Percentiles rank a stretch among this genome's conserved stretches.
phyloP scores from a whole-genome alignment of 2,888 invertebrate genomes.

The Nephrocerus scutellatus region DNA sequence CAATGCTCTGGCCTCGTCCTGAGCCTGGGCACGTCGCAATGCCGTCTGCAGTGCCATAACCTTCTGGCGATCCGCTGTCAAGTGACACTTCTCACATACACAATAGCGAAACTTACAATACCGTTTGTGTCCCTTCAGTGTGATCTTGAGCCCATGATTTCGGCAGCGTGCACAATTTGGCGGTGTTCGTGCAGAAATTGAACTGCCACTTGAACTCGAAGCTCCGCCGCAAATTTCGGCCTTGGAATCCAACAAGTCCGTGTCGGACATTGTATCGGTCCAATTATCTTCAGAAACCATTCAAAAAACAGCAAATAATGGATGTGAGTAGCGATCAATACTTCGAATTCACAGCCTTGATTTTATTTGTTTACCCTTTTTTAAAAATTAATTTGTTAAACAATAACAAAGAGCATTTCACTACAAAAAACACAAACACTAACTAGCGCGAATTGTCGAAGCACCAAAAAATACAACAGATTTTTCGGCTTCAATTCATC shows the following conservation, averaged over 20 bases:
- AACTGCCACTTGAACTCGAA: constrained; percentile 51
- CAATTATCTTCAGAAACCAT: constrained; percentile 47
- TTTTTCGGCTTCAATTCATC: too few relatives aligned
- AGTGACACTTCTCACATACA: constrained; percentile 76
- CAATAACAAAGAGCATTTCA: too few relatives aligned
- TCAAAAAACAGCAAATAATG: too few relatives aligned
- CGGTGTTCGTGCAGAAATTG: constrained; percentile 66
- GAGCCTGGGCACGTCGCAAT: constrained; percentile 72
- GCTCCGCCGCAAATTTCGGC: constrained; percentile 50
- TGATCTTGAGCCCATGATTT: constrained; percentile 83
- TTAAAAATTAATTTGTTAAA: not conserved
- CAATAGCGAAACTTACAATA: constrained; percentile 83
- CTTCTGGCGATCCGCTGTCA: constrained; percentile 78
- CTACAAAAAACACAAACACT: too few relatives aligned
- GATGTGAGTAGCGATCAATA: constrained; percentile 6
- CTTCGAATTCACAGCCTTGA: too few relatives aligned
- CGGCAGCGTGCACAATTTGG: constrained; percentile 90
- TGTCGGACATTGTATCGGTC: constrained; percentile 50
- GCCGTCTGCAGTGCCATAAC: constrained; percentile 89
- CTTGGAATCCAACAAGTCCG: constrained; percentile 52
- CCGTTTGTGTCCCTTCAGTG: constrained; percentile 85
- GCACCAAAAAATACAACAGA: too few relatives aligned
- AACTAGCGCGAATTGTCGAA: too few relatives aligned
- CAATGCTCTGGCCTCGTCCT: constrained; percentile 64
- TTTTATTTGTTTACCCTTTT: not conserved